Base-by-base conservation (phyloP, 1,140 invertebrate genomes). In the Drosophila prosaltans region DNA sequence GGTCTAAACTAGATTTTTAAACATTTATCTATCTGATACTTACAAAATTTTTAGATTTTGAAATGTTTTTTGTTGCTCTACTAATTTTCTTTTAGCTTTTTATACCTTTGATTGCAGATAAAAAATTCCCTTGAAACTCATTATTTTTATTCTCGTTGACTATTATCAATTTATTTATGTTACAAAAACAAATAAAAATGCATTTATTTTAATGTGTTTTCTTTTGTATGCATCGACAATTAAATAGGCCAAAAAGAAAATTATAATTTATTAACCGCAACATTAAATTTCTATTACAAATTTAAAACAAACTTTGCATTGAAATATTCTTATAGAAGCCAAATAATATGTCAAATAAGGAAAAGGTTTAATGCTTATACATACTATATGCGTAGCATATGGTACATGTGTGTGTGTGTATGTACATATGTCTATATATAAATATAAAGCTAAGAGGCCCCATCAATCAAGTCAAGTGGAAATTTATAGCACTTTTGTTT, bases 401-500 rank as follows among this genome's bases (percentile, higher is more conserved):
- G 21, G 16, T 21, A 16, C 60, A 40, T 45, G 11, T 60, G 21
- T 65, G 16, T 62, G 3, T 62, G 16, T 3, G 7, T 73, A 36
- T 48, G 63, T 72, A 69, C 16, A 16, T 8, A 8, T 71, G 5
- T 72, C 24, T 36, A 60, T 58, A 62, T 69, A 61, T 43, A 40
- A 69, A 65, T 64, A 72, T 66, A 71, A 68, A 73, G 78, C 69
- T 72, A 75, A 68, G 77, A 69, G 65, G 74, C 21, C 77, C 77
- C 71, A 89, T 89, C 84, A 89, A 89, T 89, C 84, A 89, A 89
- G 84, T 89, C 84, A 89, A 89, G 84, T 89, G 84, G 78, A 89
- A 89, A 89, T 89, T 89, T 89, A 89, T 89, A 89, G 84, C 84
- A 89, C 84, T 89, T 89, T 89, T 89, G 84, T 89, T 58, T 89